These are phyloP conservation scores for Brachypalpus laphriformis DNA, from an alignment of 2,888 invertebrate species.

Conservation along the genomic window DNA sequence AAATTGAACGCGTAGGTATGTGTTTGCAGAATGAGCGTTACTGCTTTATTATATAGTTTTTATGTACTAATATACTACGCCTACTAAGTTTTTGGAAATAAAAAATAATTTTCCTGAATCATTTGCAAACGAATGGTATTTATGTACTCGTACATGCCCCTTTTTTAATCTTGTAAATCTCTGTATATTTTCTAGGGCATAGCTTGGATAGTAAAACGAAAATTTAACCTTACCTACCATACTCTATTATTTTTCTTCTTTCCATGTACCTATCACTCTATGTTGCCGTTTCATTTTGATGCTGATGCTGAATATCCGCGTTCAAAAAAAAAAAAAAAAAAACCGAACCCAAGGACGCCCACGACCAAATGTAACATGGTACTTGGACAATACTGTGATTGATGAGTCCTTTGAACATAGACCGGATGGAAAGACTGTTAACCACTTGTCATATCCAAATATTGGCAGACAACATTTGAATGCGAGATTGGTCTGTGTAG, in stretches of 20 bases:
- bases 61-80: no score
- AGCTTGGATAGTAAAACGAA: constrained; percentile 10
- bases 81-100: no score
- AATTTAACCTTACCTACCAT: background rate
- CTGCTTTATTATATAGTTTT: no score
- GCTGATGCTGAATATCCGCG: constrained; percentile 13
- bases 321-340: constrained; percentile 21
- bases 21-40: no score
- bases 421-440: constrained; percentile 88
- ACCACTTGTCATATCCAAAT: constrained; percentile 91
- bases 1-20: no score
- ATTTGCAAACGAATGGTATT: no score
- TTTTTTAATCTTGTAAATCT: no score
- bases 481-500: constrained; percentile 92
- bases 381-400: constrained; percentile 91
- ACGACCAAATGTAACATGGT: constrained; percentile 92
- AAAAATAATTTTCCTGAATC: no score
- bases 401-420: constrained; percentile 91
- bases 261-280: constrained; percentile 32
- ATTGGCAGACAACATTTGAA: constrained; percentile 93
- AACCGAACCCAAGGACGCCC: constrained; percentile 86
- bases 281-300: background rate
- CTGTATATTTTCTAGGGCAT: background rate
- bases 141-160: no score
- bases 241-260: constrained; percentile 18